Evolutionary conservation across 2,113 vertebrate genomes (phyloP), one percentile per base, ranked within the genome.

Genomic region (Sturnus vulgaris): DNA sequence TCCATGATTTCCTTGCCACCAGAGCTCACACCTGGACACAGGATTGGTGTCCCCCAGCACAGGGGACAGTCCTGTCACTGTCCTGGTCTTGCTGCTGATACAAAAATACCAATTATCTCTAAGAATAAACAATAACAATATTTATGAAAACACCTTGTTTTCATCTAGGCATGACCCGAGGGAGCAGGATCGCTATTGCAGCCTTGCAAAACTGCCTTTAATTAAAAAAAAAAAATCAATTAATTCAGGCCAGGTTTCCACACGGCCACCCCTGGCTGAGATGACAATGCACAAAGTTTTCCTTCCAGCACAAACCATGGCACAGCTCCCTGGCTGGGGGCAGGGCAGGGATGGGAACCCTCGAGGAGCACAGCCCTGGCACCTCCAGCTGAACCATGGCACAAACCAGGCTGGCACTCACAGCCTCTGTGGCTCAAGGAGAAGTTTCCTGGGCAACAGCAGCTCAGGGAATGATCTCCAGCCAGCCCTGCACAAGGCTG

Each of bases 231-330:
- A 37, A 39, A 79, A 65, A 37, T 64, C 2, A 14, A 50, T 12
- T 4, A 11, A 25, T 17, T 86, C 56, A 66, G 72, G 47, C 28
- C 4, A 9, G 22, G 35, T 52, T 22, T 22, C 57, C 7, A 5
- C 7, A 7, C 65, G 64, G 59, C 18, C 47, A 52, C 14, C 52
- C 56, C 71, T 81, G 1, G 0, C 7, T 0, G 1, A 37, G 52
- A 35, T 2, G 14, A 13, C 14, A 66, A 23, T 0, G 2, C 44
- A 50, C 18, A 40, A 40, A 5, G 50, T 9, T 9, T 52, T 12
- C 39, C 39, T 40, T 40, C 39, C 39, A 40, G 39, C 39, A 40
- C 39, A 40, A 40, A 40, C 39, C 39, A 40, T 40, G 39, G 39
- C 39, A 40, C 11, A 40, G 39, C 39, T 40, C 39, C 39, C 39